Conservation (phyloP, 2,113 vertebrate species). For the Psephotus haematonotus region DNA sequence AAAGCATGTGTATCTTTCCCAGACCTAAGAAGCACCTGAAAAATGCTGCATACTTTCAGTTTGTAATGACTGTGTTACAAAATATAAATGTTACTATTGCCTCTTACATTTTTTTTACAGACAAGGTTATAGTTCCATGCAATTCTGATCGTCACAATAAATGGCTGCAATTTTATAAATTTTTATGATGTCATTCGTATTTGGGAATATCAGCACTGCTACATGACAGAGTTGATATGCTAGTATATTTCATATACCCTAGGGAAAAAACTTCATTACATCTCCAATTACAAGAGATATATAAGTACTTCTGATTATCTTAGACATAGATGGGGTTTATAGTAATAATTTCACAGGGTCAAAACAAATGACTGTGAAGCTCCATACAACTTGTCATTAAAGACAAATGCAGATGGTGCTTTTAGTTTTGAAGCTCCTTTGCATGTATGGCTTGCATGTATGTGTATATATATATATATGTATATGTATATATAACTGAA, state of each 20-base stretch:
- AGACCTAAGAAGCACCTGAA: background rate
- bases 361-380: background rate
- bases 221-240: background rate
- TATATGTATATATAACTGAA: conserved; percentile 12
- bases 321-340: background rate
- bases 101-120: background rate
- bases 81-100: background rate
- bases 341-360: background rate
- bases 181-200: background rate
- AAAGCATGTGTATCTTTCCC: background rate
- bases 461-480: background rate
- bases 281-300: background rate
- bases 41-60: background rate
- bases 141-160: background rate
- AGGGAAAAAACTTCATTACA: background rate
- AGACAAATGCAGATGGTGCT: conserved; percentile 54
- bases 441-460: conserved; percentile 42
- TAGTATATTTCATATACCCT: background rate
- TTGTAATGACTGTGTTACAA: background rate
- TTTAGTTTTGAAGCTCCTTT: conserved; percentile 46
- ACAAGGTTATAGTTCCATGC: background rate
- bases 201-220: background rate
- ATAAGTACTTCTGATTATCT: background rate
- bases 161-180: background rate
- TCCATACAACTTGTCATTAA: conserved; percentile 31